A percentile compares a stretch with the other conserved stretches of the same genome.
Conservation (phyloP, 2,888 invertebrate genomes). For the Nomada flava region DNA sequence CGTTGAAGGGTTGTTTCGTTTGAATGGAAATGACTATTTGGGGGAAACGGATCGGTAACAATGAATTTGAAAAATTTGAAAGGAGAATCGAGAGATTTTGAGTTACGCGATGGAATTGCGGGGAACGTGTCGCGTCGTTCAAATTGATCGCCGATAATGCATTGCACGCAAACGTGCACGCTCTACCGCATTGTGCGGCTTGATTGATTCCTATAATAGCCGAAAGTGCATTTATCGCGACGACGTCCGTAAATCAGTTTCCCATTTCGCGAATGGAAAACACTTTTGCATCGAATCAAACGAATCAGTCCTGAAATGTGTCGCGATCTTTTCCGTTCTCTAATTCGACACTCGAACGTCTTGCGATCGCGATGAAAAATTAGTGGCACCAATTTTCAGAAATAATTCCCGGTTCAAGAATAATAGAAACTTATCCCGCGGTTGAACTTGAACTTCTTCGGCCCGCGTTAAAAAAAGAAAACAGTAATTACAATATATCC, state of each 20-base stretch:
- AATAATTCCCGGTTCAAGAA: too few relatives aligned
- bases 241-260: conserved; percentile 30
- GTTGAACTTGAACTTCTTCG: too few relatives aligned
- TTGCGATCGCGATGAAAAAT: too few relatives aligned
- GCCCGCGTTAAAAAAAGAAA: too few relatives aligned
- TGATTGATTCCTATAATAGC: conserved; percentile 45
- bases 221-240: conserved; percentile 46
- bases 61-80: conserved; percentile 3
- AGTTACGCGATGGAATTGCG: neutral
- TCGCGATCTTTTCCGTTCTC: neutral
- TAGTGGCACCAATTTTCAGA: too few relatives aligned
- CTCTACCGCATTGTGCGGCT: conserved; percentile 17
- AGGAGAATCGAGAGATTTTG: neutral
- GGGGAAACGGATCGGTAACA: neutral
- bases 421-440: too few relatives aligned
- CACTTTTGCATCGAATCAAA: conserved; percentile 31
- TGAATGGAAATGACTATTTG: neutral
- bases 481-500: too few relatives aligned
- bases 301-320: neutral
- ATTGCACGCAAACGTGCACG: conserved; percentile 15
- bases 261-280: conserved; percentile 42
- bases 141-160: conserved; percentile 28
- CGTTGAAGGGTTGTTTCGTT: too few relatives aligned
- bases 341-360: neutral
- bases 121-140: neutral